Evolutionary conservation across 2,113 vertebrate genomes (phyloP).

Genomic region (Pterophyllum scalare): DNA sequence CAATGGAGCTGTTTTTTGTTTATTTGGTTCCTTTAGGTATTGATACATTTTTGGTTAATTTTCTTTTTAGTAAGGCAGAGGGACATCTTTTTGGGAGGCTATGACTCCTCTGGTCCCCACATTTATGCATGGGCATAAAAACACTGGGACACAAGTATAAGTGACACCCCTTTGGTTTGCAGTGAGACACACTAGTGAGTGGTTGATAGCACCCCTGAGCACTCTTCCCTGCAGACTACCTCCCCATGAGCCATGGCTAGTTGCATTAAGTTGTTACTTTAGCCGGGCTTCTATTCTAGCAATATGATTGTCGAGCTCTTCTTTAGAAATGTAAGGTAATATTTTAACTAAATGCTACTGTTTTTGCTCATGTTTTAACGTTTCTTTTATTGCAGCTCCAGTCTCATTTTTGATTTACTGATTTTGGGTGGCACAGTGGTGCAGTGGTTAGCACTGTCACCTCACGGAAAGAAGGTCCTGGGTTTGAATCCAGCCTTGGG

Average conservation of each 20-base stretch:
- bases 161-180: neutral
- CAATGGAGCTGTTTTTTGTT: fast-evolving
- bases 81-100: neutral
- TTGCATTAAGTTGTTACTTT: neutral
- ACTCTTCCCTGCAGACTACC: neutral
- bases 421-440: too few relatives aligned
- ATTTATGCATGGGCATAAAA: neutral
- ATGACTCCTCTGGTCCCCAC: neutral
- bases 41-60: neutral
- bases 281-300: neutral
- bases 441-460: too few relatives aligned
- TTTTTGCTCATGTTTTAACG: too few relatives aligned
- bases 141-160: neutral
- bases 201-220: neutral
- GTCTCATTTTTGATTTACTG: neutral
- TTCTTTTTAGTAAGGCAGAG: neutral
- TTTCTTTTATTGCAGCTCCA: too few relatives aligned
- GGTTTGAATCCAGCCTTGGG: neutral
- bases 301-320: neutral
- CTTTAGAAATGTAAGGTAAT: neutral
- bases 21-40: too few relatives aligned
- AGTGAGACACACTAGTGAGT: neutral
- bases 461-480: too few relatives aligned
- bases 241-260: fast-evolving
- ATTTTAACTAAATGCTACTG: neutral